Evolutionary conservation across 2,888 invertebrate genomes (phyloP), one percentile per base, ranked within the genome.

Genomic region (Mellilla xanthometata): DNA sequence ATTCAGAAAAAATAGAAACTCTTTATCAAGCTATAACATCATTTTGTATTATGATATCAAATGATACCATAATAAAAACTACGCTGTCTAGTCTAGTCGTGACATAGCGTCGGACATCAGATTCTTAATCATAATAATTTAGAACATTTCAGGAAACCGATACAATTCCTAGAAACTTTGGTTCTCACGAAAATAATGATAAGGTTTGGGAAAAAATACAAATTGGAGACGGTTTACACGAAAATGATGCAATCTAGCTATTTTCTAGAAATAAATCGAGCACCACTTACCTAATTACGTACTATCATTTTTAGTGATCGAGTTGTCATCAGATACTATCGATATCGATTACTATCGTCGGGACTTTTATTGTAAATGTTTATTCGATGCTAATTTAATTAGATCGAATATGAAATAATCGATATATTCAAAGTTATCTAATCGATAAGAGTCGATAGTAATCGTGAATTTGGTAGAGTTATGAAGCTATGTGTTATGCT

Each of bases 341-440:
- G 24, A 8, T 24, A 19, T 24, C 12, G 43, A 66, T 68, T 51
- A 40, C 41, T 39, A 53, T 34, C 45, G 51, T 60, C 65, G 61
- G 58, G 43, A 55, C 61, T 57, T 71, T 66, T 65, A 59, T 62
- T 60, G 55, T 58, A 50, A 52, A 52, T 65, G 61, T 58, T 52
- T 60, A 64, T 68, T 56, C 49, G 57, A 55, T 65, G 65, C 64
- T 60, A 67, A 70, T 60, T 70, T 66, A 72, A 71, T 72, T 67
- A 69, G 60, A 68, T 67, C 61, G 51, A 61, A 64, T 62, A 54
- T 54, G 52, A 62, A 60, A 62, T 60, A 61, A 64, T 59, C 49
- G 55, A 52, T 68, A 56, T 58, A 54, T 31, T 12, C 12, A 4
- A n/a, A 32, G 33, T 54, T 50, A 53, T 56, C 54, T 35, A 35